These are phyloP conservation scores for Atractosteus spatula DNA, from an alignment of 2,113 vertebrate species.

Conservation along the genomic window DNA sequence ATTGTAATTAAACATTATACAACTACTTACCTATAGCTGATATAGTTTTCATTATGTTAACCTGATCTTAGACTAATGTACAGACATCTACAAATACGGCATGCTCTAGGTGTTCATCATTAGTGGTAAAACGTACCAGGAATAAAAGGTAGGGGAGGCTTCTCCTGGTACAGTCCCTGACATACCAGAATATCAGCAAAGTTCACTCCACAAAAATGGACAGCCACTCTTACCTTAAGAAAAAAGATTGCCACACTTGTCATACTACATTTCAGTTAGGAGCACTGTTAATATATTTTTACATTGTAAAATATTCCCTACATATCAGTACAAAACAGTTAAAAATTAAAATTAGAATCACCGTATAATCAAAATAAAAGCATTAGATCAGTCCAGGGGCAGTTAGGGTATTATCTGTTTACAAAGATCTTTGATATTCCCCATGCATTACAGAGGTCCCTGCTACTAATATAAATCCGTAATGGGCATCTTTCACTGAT, in stretches of 20 bases:
- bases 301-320: too few relatives aligned
- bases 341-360: too few relatives aligned
- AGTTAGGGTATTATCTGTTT: background rate
- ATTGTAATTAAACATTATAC: too few relatives aligned
- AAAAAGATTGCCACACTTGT: background rate
- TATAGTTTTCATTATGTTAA: too few relatives aligned
- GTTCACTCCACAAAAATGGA: conserved; percentile 47
- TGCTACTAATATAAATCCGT: too few relatives aligned
- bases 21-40: too few relatives aligned
- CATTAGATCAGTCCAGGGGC: too few relatives aligned
- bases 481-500: too few relatives aligned
- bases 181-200: conserved; percentile 49
- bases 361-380: too few relatives aligned
- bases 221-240: conserved; percentile 42
- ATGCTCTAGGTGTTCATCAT: background rate
- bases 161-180: conserved; percentile 46
- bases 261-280: background rate
- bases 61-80: too few relatives aligned
- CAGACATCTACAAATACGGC: background rate
- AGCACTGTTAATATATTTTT: too few relatives aligned
- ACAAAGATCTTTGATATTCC: background rate
- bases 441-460: background rate
- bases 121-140: conserved; percentile 10
- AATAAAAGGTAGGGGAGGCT: conserved; percentile 36
- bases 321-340: too few relatives aligned